Evolutionary conservation across 2,888 invertebrate genomes (phyloP), one percentile per base, ranked within the genome.

Genomic region (Meteorus colon): DNA sequence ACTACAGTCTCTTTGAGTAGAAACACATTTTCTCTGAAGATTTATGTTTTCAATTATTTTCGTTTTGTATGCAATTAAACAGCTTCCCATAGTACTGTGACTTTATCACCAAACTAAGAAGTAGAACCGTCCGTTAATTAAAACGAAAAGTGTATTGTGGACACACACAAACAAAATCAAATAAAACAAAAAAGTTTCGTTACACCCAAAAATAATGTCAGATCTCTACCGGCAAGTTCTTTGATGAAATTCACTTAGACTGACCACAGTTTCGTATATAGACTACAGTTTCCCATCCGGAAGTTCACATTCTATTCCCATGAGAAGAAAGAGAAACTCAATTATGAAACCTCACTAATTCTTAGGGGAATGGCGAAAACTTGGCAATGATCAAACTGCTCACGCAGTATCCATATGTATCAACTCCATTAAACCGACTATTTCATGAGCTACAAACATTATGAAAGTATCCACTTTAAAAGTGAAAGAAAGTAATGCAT

Each of bases 171-270:
- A 55, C n/a, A 31, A 24, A 16, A 60, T 60, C 14, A 12, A 60
- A 60, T 24, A 29, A 29, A 62, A 14, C 2, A 29, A 29, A 62
- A 62, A 29, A 29, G 12, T 29, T 62, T 62, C 27, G 3, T 14
- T 62, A 14, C 3, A 1, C 29, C 31, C 6, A 4, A 29, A 31
- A 31, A 62, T 62, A 31, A 62, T 62, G 31, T 31, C 29, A 29
- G 62, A 31, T 27, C 4, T 29, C 24, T 0, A 24, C 24, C 27
- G 6, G 0, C 31, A 31, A 29, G 31, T 31, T 62, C 62, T 62
- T 62, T 31, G 29, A 62, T 62, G 29, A 62, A 62, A 62, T 62
- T 62, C 31, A 62, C 62, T 62, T 62, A 31, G 59, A 62, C 14
- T 62, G 62, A 62, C 62, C 62, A 8, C 14, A 29, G 29, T 62